phyloP scores from a whole-genome alignment of 1,140 invertebrate species.

The Elymnias hypermnestra region DNA sequence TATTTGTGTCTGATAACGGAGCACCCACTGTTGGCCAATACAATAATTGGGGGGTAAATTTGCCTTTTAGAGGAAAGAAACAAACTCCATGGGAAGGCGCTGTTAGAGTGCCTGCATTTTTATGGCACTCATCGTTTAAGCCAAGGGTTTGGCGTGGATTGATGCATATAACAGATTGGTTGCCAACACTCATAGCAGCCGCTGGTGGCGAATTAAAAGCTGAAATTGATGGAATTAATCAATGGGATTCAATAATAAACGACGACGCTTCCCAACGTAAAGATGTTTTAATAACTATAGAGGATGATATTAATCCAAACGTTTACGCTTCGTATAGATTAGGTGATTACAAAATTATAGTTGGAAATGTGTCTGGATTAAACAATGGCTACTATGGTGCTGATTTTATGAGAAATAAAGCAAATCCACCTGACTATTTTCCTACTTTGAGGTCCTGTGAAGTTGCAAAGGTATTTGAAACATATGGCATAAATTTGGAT shows the following conservation, averaged over 20 bases:
- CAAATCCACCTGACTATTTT: conserved; percentile 43
- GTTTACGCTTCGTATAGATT: conserved; percentile 52
- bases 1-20: conserved; percentile 89
- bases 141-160: conserved; percentile 82
- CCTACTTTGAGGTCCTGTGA: conserved; percentile 32
- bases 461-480: conserved; percentile 42
- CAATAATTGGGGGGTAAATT: conserved; percentile 90
- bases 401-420: conserved; percentile 42
- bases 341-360: conserved; percentile 60
- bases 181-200: conserved; percentile 84
- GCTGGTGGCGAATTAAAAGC: conserved; percentile 36
- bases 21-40: conserved; percentile 85
- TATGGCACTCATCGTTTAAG: conserved; percentile 87
- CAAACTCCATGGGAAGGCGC: conserved; percentile 92
- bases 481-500: conserved; percentile 38
- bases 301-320: conserved; percentile 38
- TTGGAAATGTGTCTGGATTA: conserved; percentile 57
- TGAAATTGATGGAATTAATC: conserved; percentile 81
- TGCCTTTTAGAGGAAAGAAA: conserved; percentile 89
- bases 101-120: conserved; percentile 84
- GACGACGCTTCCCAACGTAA: conserved; percentile 77
- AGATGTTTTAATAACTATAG: conserved; percentile 77
- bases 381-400: conserved; percentile 54
- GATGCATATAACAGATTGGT: conserved; percentile 92
- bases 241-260: conserved; percentile 81